phyloP scores from a whole-genome alignment of 2,888 invertebrate genomes.

The Zele albiditarsus region DNA sequence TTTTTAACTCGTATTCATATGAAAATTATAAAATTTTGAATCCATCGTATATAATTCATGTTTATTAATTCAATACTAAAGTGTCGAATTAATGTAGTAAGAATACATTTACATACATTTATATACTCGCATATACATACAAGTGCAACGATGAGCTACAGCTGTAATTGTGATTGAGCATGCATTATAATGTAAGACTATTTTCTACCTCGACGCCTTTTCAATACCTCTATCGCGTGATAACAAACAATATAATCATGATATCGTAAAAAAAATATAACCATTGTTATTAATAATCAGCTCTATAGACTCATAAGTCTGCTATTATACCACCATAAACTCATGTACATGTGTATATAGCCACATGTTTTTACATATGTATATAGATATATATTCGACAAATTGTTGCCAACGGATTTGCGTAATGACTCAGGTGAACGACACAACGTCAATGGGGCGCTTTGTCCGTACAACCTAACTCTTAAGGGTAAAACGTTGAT shows the following conservation, averaged over 20 bases:
- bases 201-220: constrained; percentile 33
- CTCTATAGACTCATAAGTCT: background rate
- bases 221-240: constrained; percentile 39
- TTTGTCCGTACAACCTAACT: background rate
- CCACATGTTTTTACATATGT: background rate
- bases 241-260: constrained; percentile 42
- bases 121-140: background rate
- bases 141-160: background rate
- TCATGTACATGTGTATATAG: background rate
- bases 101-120: background rate
- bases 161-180: background rate
- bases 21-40: too few species aligned
- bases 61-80: too few species aligned
- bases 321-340: background rate
- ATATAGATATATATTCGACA: background rate
- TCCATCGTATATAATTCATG: too few species aligned
- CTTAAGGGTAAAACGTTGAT: background rate
- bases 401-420: background rate
- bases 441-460: constrained; percentile 3
- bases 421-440: constrained; percentile 1
- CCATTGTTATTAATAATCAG: constrained; percentile 9
- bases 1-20: too few species aligned
- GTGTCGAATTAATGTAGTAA: too few species aligned
- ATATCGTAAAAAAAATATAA: background rate
- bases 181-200: constrained; percentile 27